Evolutionary conservation across 2,113 vertebrate genomes (phyloP), one percentile per base, ranked within the genome.

Genomic region (Etia nguti): DNA sequence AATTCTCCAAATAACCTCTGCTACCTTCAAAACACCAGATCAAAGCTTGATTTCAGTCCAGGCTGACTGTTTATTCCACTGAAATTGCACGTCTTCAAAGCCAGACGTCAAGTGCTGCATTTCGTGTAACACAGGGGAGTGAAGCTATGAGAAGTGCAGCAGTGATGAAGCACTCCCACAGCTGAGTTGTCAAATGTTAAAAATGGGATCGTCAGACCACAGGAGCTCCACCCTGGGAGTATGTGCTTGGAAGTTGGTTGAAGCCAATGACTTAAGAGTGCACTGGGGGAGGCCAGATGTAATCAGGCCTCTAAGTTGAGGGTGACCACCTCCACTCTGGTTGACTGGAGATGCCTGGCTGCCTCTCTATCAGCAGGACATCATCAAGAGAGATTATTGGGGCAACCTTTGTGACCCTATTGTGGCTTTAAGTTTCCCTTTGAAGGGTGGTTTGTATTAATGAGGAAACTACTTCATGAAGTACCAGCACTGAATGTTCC

Each of bases 301-400:
- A 93, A 94, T 95, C 93, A 95, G 90, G 82, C 89, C 89, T 95
- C 87, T 92, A 54, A 88, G 73, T 88, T 91, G 88, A 94, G 92
- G 93, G 91, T 84, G 90, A 85, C 88, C 88, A 79, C 91, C 90
- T 95, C 90, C 86, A 87, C 82, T 70, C 18, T 85, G 86, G 87
- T 93, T 31, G 15, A 84, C 91, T 88, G 54, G 87, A 87, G 86
- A 90, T 91, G 94, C 94, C 93, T 92, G 93, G 87, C 60, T 94
- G 92, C 91, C 90, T 92, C 82, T 94, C 95, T 93, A 93, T 94
- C 92, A 97, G 96, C 88, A 95, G 81, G 91, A 94, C 85, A 94
- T 95, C 95, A 94, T 94, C 96, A 96, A 94, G 87, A 91, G 75
- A 90, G 83, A 97, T 96, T 96, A 97, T 93, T 93, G 92, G 86